Percentiles rank a stretch among this genome's conserved stretches.
phyloP scores from a whole-genome alignment of 2,888 invertebrate genomes.

The Acanthoscelides obtectus region DNA sequence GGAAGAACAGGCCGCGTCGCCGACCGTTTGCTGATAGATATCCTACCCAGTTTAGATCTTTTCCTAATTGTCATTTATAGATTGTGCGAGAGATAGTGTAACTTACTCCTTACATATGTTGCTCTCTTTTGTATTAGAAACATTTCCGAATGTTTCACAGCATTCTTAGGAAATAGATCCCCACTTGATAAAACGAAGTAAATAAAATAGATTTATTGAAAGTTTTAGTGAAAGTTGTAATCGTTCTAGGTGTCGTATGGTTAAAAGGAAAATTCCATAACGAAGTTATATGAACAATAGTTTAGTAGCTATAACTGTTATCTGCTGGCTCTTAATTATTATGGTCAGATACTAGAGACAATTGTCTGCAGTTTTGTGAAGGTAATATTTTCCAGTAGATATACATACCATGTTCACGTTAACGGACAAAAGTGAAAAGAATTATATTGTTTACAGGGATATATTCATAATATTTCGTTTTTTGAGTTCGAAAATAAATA shows the following conservation, averaged over 20 bases:
- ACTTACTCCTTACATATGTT: not conserved
- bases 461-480: too few species aligned
- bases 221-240: not conserved
- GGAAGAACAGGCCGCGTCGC: not conserved
- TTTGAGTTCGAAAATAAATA: too few species aligned
- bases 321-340: not conserved
- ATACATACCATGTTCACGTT: too few species aligned
- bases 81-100: not conserved
- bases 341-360: not conserved
- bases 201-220: not conserved
- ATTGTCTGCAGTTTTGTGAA: not conserved
- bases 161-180: too few species aligned
- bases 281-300: not conserved
- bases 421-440: too few species aligned
- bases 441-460: too few species aligned
- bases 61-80: not conserved
- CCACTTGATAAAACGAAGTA: not conserved
- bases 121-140: not conserved
- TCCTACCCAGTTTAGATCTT: not conserved
- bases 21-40: not conserved
- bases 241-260: not conserved
- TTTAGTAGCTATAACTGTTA: not conserved
- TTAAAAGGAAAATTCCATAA: not conserved
- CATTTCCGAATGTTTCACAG: not conserved
- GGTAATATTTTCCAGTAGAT: too few species aligned